Percentiles rank a stretch among this genome's conserved stretches.
These are phyloP conservation scores for Ormyrus pomaceus DNA, from an alignment of 2,888 invertebrate species.

Conservation along the genomic window DNA sequence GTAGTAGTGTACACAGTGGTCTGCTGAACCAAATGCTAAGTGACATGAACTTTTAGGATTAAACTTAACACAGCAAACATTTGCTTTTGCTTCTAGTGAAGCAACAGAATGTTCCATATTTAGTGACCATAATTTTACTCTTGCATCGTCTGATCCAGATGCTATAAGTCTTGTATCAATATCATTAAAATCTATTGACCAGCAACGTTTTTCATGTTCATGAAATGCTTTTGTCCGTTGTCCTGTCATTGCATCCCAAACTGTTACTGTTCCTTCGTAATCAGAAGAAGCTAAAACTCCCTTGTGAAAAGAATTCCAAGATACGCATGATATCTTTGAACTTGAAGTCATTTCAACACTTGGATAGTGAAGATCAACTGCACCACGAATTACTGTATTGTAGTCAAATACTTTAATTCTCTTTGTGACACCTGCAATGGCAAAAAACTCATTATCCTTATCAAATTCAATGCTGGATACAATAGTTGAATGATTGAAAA, in stretches of 20 bases:
- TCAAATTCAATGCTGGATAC: conserved; percentile 97
- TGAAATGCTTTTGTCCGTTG: conserved; percentile 85
- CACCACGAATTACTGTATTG: conserved; percentile 88
- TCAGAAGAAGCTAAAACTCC: conserved; percentile 92
- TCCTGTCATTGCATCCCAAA: conserved; percentile 93
- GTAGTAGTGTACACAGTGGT: conserved; percentile 97
- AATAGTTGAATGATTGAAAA: conserved; percentile 90
- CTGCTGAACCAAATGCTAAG: conserved; percentile 96
- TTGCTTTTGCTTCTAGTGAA: conserved; percentile 93
- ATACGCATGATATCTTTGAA: conserved; percentile 95
- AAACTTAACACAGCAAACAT: conserved; percentile 96
- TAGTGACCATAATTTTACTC: conserved; percentile 95
- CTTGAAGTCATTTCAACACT: conserved; percentile 92
- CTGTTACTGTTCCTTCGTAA: conserved; percentile 94
- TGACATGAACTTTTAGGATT: conserved; percentile 90
- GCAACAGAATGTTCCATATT: conserved; percentile 91
- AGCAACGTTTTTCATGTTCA: conserved; percentile 96
- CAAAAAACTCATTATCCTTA: conserved; percentile 96
- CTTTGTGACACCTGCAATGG: conserved; percentile 96
- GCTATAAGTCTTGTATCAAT: conserved; percentile 93
- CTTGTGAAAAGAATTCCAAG: conserved; percentile 96
- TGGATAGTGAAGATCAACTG: conserved; percentile 94
- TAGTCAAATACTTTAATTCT: conserved; percentile 96
- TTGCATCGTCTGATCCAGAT: conserved; percentile 94
- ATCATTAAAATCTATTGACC: conserved; percentile 97